A percentile compares a stretch with the other conserved stretches of the same genome.
phyloP scores from a whole-genome alignment of 2,113 vertebrate genomes.

The Charadrius vociferus region DNA sequence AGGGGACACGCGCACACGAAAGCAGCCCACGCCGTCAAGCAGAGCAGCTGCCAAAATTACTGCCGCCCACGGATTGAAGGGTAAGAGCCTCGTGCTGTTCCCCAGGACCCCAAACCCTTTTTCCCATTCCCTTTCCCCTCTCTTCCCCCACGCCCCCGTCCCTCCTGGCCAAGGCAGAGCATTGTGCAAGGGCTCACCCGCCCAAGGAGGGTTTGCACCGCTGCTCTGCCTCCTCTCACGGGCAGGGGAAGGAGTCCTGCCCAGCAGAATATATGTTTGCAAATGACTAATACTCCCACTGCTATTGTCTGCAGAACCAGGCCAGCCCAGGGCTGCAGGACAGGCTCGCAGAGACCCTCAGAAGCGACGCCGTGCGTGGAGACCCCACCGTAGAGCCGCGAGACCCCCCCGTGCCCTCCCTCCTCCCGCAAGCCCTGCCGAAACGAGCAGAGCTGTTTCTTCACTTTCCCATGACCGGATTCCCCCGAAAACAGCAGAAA shows the following conservation, averaged over 20 bases:
- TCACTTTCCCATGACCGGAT: slow-evolving; percentile 37
- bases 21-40: neutral
- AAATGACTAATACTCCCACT: fast-evolving
- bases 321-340: neutral
- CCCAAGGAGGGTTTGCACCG: fast-evolving
- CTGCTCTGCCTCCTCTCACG: fast-evolving
- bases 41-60: neutral
- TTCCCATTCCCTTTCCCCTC: neutral
- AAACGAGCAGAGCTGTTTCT: neutral
- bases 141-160: fast-evolving
- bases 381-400: fast-evolving
- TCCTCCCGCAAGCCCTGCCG: neutral
- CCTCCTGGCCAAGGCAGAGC: fast-evolving
- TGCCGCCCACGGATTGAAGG: neutral
- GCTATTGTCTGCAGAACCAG: neutral
- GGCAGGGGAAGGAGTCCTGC: neutral
- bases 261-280: too few species aligned
- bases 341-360: neutral
- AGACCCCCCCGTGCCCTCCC: neutral
- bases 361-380: fast-evolving
- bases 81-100: neutral
- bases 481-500: slow-evolving; percentile 31
- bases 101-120: neutral
- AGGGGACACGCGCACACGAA: neutral
- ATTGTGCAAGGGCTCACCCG: neutral